A percentile compares a stretch with the other conserved stretches of the same genome.
phyloP scores from a whole-genome alignment of 2,797 vertebrate genomes.

The Lophura swinhoii region DNA sequence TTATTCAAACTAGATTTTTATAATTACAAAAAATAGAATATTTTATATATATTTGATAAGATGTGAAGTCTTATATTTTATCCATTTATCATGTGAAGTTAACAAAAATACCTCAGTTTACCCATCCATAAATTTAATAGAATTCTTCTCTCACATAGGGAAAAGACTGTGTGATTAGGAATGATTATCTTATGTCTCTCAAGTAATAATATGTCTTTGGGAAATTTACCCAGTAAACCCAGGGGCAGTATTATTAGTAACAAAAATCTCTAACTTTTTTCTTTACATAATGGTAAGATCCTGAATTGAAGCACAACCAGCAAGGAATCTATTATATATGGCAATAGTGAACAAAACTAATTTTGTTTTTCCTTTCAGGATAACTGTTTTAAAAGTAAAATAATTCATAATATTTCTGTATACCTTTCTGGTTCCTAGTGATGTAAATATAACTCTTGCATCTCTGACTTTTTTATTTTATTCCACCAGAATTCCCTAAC shows the following conservation, averaged over 20 bases:
- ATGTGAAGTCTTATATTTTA: background rate
- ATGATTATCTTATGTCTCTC: background rate
- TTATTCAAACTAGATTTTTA: background rate
- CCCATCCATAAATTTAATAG: background rate
- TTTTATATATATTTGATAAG: background rate
- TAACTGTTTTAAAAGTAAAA: background rate
- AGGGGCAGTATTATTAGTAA: background rate
- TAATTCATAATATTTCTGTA: background rate
- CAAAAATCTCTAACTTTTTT: background rate
- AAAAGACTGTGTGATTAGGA: background rate
- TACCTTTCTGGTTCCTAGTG: background rate
- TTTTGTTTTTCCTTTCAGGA: constrained; percentile 31
- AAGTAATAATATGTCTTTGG: background rate
- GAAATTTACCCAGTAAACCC: background rate
- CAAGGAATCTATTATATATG: background rate
- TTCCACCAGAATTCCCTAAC: background rate
- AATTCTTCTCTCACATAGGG: background rate
- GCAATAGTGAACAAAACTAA: background rate
- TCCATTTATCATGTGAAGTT: background rate
- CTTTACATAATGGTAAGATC: background rate
- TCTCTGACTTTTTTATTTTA: background rate
- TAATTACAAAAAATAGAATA: background rate
- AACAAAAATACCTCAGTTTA: background rate
- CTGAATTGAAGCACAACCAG: background rate
- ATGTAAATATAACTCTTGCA: background rate